phyloP scores from a whole-genome alignment of 2,797 vertebrate species.

The Valencia hispanica region DNA sequence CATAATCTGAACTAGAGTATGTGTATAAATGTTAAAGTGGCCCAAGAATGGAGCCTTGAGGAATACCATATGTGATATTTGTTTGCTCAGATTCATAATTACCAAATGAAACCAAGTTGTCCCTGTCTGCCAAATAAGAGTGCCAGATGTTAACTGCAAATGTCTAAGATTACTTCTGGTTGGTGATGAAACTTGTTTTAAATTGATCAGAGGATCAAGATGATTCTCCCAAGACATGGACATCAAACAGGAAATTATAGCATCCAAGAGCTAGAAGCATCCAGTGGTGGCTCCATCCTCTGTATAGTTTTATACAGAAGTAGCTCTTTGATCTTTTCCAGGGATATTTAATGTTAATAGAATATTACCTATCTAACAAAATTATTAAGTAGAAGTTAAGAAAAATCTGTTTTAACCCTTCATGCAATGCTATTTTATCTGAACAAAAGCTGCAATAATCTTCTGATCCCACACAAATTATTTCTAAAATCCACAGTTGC shows the following conservation, averaged over 20 bases:
- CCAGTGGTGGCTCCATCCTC: not conserved
- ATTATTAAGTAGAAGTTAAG: not conserved
- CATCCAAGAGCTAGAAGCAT: not conserved
- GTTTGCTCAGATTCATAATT: no score
- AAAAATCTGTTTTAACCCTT: no score
- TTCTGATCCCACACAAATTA: not conserved
- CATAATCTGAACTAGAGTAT: no score
- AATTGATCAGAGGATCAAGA: not conserved
- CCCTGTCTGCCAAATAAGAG: no score
- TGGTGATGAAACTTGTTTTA: not conserved
- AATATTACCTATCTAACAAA: not conserved
- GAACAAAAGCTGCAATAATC: not conserved
- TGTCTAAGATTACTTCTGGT: not conserved
- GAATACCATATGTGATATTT: not conserved
- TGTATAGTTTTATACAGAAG: not conserved
- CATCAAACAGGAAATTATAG: not conserved
- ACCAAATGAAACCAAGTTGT: no score
- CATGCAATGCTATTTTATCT: not conserved
- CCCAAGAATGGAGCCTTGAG: no score
- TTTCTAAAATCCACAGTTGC: not conserved
- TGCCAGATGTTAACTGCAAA: not conserved
- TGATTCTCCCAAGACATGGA: not conserved
- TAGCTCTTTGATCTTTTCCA: not conserved
- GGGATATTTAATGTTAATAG: not conserved
- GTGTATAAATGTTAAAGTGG: no score